Evolutionary conservation across 2,888 invertebrate species (phyloP).

Genomic region (Campoletis raptor): DNA sequence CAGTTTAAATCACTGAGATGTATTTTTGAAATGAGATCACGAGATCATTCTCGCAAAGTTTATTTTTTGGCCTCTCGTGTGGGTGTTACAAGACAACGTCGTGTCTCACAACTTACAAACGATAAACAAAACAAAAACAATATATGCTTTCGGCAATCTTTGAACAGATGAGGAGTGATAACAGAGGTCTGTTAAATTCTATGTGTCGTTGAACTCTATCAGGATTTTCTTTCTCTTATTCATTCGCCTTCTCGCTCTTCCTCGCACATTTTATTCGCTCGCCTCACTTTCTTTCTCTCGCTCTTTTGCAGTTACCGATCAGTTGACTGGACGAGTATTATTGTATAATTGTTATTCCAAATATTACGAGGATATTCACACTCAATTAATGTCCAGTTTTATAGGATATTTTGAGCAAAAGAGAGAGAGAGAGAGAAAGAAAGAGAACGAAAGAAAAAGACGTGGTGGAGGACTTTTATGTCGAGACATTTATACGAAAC

Average conservation of each 20-base stretch:
- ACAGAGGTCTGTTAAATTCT: slow-evolving; percentile 8
- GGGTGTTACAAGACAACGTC: slow-evolving; percentile 7
- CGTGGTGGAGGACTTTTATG: slow-evolving; percentile 74
- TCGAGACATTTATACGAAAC: slow-evolving; percentile 72
- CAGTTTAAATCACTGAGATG: slow-evolving; percentile 4
- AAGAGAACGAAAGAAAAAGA: background rate
- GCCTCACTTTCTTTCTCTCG: background rate
- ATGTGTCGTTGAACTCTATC: slow-evolving; percentile 40
- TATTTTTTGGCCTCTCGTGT: slow-evolving; percentile 28
- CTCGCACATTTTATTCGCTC: background rate
- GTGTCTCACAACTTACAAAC: slow-evolving; percentile 27
- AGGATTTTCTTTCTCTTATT: slow-evolving; percentile 28
- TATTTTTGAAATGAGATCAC: slow-evolving; percentile 55
- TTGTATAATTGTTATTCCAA: slow-evolving; percentile 71
- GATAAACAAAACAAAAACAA: background rate
- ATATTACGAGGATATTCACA: slow-evolving; percentile 77
- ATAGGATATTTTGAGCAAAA: slow-evolving; percentile 68
- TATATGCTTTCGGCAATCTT: slow-evolving; percentile 16
- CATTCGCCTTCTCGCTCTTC: slow-evolving; percentile 11
- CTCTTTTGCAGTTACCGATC: background rate
- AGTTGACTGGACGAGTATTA: slow-evolving; percentile 54
- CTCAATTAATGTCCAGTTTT: slow-evolving; percentile 79
- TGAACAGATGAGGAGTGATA: slow-evolving; percentile 14
- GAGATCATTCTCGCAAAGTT: slow-evolving; percentile 29
- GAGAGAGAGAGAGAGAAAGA: slow-evolving; percentile 17